Evolutionary conservation across 2,113 vertebrate genomes (phyloP).

Genomic region (Caloenas nicobarica): DNA sequence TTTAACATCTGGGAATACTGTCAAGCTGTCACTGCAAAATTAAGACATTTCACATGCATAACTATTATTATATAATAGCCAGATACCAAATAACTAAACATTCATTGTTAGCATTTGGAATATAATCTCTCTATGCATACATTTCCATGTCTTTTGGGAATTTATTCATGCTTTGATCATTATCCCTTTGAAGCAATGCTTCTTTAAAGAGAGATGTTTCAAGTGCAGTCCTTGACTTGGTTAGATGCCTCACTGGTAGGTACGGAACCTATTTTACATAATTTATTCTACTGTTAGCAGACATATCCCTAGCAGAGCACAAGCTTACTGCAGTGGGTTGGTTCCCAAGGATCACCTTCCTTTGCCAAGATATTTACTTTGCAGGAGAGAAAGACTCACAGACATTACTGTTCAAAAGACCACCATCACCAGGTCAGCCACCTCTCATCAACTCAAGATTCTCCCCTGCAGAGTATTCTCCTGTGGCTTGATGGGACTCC

Average conservation of each 20-base stretch:
- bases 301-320: conserved; percentile 48
- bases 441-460: neutral
- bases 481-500: neutral
- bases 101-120: conserved; percentile 77
- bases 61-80: conserved; percentile 60
- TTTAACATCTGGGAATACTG: conserved; percentile 60
- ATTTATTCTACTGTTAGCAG: conserved; percentile 73
- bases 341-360: conserved; percentile 18
- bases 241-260: conserved; percentile 76
- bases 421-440: neutral
- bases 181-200: conserved; percentile 85
- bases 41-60: conserved; percentile 65
- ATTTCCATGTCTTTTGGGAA: conserved; percentile 77
- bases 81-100: conserved; percentile 77
- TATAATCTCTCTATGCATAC: conserved; percentile 72
- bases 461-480: neutral
- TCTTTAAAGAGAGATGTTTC: conserved; percentile 80
- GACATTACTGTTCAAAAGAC: neutral
- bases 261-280: conserved; percentile 76
- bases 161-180: conserved; percentile 86
- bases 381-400: neutral
- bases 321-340: neutral
- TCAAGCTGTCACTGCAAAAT: conserved; percentile 69
- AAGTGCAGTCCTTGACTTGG: conserved; percentile 78
- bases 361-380: conserved; percentile 10